Conservation (phyloP, 2,888 invertebrate genomes). For the Drosophila kanekoi region DNA sequence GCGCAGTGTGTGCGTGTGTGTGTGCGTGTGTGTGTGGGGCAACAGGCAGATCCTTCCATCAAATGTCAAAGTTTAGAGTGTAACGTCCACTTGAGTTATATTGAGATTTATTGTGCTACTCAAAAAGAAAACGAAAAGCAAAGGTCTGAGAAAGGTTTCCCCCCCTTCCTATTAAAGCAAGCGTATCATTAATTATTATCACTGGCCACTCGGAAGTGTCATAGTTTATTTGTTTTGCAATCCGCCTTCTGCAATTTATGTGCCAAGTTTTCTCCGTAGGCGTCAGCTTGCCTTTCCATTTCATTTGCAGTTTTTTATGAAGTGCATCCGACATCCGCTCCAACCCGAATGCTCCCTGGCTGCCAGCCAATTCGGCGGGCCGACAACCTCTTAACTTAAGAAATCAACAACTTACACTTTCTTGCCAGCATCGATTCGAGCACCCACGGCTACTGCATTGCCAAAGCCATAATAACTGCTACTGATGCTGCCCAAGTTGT, state of each 20-base stretch:
- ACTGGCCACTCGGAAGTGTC: constrained; percentile 15
- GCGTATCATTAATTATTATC: constrained; percentile 74
- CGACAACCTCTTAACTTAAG: not conserved
- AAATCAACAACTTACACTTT: constrained; percentile 72
- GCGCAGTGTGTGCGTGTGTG: not conserved
- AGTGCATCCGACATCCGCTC: constrained; percentile 29
- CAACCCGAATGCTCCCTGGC: constrained; percentile 28
- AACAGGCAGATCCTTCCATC: constrained; percentile 64
- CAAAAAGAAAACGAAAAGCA: constrained; percentile 18
- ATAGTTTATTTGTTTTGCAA: constrained; percentile 40
- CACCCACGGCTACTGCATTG: constrained; percentile 22
- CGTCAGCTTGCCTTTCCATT: constrained; percentile 69
- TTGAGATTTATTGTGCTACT: constrained; percentile 73
- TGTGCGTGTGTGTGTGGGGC: constrained; percentile 26
- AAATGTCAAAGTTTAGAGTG: constrained; percentile 75
- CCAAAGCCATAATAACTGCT: constrained; percentile 21
- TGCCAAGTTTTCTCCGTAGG: constrained; percentile 44
- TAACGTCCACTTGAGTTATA: constrained; percentile 74
- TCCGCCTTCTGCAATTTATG: constrained; percentile 55
- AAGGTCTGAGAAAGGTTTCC: constrained; percentile 18
- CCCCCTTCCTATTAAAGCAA: constrained; percentile 8
- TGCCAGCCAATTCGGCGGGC: constrained; percentile 34
- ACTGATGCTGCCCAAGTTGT: constrained; percentile 62
- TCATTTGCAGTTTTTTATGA: constrained; percentile 60
- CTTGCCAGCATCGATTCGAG: constrained; percentile 16